Evolutionary conservation across 2,113 vertebrate species (phyloP), one percentile per base, ranked within the genome.

Genomic region (Nyctereutes procyonoides): DNA sequence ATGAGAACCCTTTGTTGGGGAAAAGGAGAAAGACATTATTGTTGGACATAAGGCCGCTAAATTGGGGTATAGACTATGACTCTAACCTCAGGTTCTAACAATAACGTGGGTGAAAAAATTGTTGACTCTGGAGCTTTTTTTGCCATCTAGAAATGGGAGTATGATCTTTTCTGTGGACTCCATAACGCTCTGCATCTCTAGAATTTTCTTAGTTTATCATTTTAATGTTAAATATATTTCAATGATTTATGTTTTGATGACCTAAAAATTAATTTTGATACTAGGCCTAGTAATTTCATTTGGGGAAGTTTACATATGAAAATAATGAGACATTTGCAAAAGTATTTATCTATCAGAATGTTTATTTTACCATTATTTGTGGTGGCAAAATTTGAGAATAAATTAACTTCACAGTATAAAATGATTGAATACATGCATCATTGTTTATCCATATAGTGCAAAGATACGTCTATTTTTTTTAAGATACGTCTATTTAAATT

Each of bases 351-450:
- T 71, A 94, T 71, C 62, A 83, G 51, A 86, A 90, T 92, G 26
- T 93, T 96, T 95, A 91, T 71, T 96, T 97, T 53, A 95, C 69
- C 26, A 65, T 91, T 85, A 95, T 85, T 92, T 86, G 30, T 30
- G 32, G 15, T 62, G 22, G 15, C 76, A 76, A 90, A 92, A 65
- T 30, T 56, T 93, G 56, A 55, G 69, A 67, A 43, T 28, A 96
- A 92, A 93, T 28, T 73, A 95, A 65, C 62, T 51, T 93, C 51
- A 83, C 60, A 91, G 85, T 92, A 85, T 92, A 97, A 90, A n/a
- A 16, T 92, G 58, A 69, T 80, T 87, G 32, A 77, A 58, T 56
- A 24, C 19, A 94, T 90, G 92, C 86, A 87, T 67, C 67, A 86
- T 79, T 28, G 2, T 90, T 95, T 94, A 74, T 69, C 3, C 20